Conservation (phyloP, 1,140 invertebrate species). For the Phenacoccus solenopsis region DNA sequence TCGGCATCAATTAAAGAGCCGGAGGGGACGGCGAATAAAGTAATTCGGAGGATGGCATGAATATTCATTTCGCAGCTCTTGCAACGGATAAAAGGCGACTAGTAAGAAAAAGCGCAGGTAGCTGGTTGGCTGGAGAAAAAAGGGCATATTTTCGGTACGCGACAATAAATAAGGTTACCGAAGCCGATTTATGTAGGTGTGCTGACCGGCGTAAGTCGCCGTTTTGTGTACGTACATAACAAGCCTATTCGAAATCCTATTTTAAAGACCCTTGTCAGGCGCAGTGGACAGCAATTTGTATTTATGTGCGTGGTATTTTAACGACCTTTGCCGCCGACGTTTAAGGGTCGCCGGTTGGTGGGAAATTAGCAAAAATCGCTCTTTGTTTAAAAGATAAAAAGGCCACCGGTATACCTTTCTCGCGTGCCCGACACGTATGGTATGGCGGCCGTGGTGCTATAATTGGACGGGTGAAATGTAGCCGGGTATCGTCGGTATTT, state of each 20-base stretch:
- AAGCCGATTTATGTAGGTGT: neutral
- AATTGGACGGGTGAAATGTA: neutral
- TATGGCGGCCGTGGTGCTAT: neutral
- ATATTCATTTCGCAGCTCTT: no score
- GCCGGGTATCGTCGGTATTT: no score
- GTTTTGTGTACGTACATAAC: neutral
- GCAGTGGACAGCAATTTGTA: conserved; percentile 1
- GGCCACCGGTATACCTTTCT: no score
- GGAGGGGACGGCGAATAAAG: no score
- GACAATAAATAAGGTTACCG: neutral
- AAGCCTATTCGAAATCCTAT: neutral
- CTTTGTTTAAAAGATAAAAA: neutral
- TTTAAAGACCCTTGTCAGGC: conserved; percentile 1
- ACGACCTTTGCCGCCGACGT: neutral
- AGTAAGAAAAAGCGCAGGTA: no score
- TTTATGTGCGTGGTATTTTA: conserved; percentile 2
- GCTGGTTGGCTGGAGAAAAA: no score
- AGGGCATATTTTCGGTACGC: neutral
- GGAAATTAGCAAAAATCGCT: neutral
- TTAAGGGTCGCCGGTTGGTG: neutral
- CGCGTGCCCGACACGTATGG: no score
- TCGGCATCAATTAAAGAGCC: no score
- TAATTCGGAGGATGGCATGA: no score
- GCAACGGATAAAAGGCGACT: no score
- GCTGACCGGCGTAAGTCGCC: neutral